Conservation (phyloP, 2,797 vertebrate species). For the Myoxocephalus aenaeus region DNA sequence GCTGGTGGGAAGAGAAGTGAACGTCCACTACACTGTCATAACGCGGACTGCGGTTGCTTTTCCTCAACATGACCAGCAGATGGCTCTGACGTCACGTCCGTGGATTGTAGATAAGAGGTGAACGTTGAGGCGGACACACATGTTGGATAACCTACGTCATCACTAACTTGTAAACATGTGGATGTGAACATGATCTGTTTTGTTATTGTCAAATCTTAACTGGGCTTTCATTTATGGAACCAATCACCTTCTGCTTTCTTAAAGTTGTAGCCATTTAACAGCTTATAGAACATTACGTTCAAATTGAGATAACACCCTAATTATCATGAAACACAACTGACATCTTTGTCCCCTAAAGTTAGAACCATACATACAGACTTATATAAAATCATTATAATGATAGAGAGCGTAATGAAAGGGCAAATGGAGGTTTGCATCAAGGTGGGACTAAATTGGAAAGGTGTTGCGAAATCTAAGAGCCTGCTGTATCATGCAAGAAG, state of each 20-base stretch:
- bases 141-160: background rate
- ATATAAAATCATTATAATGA: background rate
- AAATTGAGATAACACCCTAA: background rate
- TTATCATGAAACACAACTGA: background rate
- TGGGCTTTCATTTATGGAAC: background rate
- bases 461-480: background rate
- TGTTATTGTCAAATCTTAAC: background rate
- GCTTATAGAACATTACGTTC: background rate
- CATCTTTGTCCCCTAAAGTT: background rate
- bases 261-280: background rate
- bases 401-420: background rate
- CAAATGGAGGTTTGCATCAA: slow-evolving; percentile 3
- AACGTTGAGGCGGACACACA: background rate
- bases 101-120: background rate
- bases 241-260: background rate
- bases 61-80: slow-evolving; percentile 46
- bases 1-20: background rate
- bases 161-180: background rate
- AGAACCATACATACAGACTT: background rate
- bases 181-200: background rate
- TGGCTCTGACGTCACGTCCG: slow-evolving; percentile 29
- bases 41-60: background rate
- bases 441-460: background rate
- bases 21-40: background rate
- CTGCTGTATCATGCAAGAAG: background rate